Percentiles rank a stretch among this genome's conserved stretches.
Evolutionary conservation across 2,888 invertebrate genomes (phyloP).

Genomic region (Sepioteuthis lessoniana): DNA sequence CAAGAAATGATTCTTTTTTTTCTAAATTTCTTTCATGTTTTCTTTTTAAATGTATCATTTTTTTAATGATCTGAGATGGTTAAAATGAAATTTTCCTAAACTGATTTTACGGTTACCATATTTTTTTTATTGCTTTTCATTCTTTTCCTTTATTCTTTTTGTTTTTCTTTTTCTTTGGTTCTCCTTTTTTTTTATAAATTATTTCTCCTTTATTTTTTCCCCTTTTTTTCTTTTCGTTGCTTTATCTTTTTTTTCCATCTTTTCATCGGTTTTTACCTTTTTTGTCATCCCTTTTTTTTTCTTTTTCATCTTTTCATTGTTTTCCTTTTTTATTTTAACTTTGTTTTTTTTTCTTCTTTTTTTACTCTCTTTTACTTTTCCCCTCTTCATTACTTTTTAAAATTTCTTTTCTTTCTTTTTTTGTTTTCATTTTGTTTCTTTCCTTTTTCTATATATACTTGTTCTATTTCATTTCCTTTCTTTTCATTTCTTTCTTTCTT

Average conservation of each 20-base stretch:
- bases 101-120: background rate
- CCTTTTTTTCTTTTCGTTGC: too few relatives aligned
- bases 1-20: background rate
- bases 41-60: background rate
- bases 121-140: background rate
- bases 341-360: too few relatives aligned
- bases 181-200: too few relatives aligned
- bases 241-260: too few relatives aligned
- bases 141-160: background rate
- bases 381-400: too few relatives aligned
- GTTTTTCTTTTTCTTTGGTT: too few relatives aligned
- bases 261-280: background rate
- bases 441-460: too few relatives aligned
- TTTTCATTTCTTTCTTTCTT: background rate
- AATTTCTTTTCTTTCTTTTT: too few relatives aligned
- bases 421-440: too few relatives aligned
- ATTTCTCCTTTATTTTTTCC: too few relatives aligned
- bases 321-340: background rate
- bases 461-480: background rate
- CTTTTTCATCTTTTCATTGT: background rate
- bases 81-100: background rate
- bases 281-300: background rate
- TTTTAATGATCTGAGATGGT: too few relatives aligned
- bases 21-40: background rate
- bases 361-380: too few relatives aligned